Percentiles rank a stretch among this genome's conserved stretches.
Conservation (phyloP, 2,888 invertebrate genomes). For the Drosophila flavopinicola region DNA sequence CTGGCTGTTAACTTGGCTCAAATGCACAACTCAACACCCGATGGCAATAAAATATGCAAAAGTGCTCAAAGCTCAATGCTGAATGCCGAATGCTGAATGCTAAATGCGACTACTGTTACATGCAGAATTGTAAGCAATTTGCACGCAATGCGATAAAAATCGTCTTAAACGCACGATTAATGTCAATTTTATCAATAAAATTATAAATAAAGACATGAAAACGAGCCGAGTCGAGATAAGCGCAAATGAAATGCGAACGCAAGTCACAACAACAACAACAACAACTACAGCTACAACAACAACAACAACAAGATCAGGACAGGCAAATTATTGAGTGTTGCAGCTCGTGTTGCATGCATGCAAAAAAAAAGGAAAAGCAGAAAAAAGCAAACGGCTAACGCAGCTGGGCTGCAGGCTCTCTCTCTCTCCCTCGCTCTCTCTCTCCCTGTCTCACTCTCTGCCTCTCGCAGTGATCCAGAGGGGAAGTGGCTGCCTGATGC, state of each 20-base stretch:
- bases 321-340: slow-evolving; percentile 75
- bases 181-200: slow-evolving; percentile 84
- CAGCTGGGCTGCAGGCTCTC: slow-evolving; percentile 64
- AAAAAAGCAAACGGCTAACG: slow-evolving; percentile 34
- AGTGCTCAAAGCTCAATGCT: slow-evolving; percentile 16
- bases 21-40: slow-evolving; percentile 16
- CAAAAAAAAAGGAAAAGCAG: slow-evolving; percentile 24
- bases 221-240: slow-evolving; percentile 76
- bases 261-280: slow-evolving; percentile 61
- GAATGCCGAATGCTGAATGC: slow-evolving; percentile 12
- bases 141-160: slow-evolving; percentile 78
- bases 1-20: slow-evolving; percentile 5
- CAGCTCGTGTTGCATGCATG: slow-evolving; percentile 72
- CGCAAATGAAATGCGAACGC: slow-evolving; percentile 72
- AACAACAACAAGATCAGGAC: slow-evolving; percentile 47
- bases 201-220: slow-evolving; percentile 82
- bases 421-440: no score
- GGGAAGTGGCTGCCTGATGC: slow-evolving; percentile 24
- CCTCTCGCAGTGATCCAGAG: slow-evolving; percentile 9
- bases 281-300: slow-evolving; percentile 16
- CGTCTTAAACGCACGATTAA: slow-evolving; percentile 79
- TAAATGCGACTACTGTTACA: slow-evolving; percentile 42
- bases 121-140: slow-evolving; percentile 74
- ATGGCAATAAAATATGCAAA: slow-evolving; percentile 28
- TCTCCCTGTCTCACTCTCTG: background rate